Evolutionary conservation across 2,113 vertebrate species (phyloP).

Genomic region (Lamprotornis superbus): DNA sequence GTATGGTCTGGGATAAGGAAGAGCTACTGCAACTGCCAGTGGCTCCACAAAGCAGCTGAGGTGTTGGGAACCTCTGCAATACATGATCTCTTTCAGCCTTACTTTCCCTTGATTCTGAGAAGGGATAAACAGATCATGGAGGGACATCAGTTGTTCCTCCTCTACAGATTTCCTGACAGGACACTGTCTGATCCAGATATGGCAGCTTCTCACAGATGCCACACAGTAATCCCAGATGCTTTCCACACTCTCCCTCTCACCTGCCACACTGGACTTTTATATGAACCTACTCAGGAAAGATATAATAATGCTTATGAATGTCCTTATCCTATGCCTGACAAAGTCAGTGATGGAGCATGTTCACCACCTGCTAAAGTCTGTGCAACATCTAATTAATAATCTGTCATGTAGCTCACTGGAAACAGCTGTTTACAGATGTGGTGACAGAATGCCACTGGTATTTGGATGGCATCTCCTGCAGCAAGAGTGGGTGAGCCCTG

Average conservation of each 20-base stretch:
- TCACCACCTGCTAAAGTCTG: not conserved
- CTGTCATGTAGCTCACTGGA: not conserved
- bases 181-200: not conserved
- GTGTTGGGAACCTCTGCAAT: not conserved
- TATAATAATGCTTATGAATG: not conserved
- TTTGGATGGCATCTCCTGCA: not conserved
- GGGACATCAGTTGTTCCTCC: not conserved
- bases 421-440: not conserved
- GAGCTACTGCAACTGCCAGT: not conserved
- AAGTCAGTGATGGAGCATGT: not conserved
- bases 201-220: not conserved
- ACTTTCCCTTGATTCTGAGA: not conserved
- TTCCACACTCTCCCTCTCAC: not conserved
- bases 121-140: not conserved
- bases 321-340: not conserved
- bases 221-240: not conserved
- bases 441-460: accelerated
- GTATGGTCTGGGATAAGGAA: not conserved
- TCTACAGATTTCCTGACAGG: not conserved
- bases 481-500: accelerated
- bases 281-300: not conserved
- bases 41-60: not conserved
- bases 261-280: not conserved
- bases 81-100: accelerated
- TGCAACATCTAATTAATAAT: not conserved